Evolutionary conservation across 2,113 vertebrate species (phyloP).

Genomic region (Echinops telfairi): DNA sequence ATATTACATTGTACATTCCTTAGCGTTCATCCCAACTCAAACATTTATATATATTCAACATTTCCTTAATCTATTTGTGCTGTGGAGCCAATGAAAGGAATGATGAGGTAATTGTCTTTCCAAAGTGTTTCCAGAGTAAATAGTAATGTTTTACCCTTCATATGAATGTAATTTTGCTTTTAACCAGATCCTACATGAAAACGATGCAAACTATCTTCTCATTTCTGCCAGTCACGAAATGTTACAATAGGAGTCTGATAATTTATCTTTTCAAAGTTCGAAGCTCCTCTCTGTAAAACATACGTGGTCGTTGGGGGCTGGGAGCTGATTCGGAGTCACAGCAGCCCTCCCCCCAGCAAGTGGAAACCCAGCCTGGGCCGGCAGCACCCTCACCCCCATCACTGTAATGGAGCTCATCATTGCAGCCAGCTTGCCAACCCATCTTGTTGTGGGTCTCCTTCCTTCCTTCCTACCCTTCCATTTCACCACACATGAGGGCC

Average conservation of each 20-base stretch:
- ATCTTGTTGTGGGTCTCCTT: too few species aligned
- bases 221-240: not conserved
- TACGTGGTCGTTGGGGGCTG: too few species aligned
- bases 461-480: too few species aligned
- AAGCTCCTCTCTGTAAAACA: not conserved
- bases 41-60: not conserved
- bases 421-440: too few species aligned
- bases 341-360: too few species aligned
- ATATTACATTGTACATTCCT: not conserved
- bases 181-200: not conserved
- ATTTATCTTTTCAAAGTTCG: not conserved
- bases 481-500: too few species aligned
- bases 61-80: not conserved
- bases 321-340: too few species aligned
- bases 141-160: not conserved
- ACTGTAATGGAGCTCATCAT: too few species aligned
- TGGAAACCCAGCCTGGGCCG: too few species aligned
- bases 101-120: not conserved
- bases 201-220: not conserved
- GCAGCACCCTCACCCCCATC: too few species aligned
- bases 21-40: not conserved
- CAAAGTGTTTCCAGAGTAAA: not conserved
- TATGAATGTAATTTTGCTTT: not conserved
- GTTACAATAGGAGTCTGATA: not conserved
- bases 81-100: not conserved